These are phyloP conservation scores for Actinostola sp. DNA, from an alignment of 92 coral and sea anemone species.

Conservation along the genomic window DNA sequence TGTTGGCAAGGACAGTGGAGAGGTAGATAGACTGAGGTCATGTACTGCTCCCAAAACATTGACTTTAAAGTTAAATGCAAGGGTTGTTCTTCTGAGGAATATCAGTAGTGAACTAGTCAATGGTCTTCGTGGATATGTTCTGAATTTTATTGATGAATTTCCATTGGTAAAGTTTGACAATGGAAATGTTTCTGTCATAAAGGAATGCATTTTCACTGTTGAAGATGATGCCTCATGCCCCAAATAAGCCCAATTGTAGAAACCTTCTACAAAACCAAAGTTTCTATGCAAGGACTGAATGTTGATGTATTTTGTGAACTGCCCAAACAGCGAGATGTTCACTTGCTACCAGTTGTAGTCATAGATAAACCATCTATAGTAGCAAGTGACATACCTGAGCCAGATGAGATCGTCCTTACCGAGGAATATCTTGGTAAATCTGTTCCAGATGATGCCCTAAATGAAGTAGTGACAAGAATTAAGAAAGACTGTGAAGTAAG, in stretches of 20 bases:
- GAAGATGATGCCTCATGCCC: slow-evolving; percentile 33
- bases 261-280: slow-evolving; percentile 13
- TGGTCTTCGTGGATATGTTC: slow-evolving; percentile 22
- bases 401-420: too few species aligned
- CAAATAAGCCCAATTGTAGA: slow-evolving; percentile 9
- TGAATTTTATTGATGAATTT: slow-evolving; percentile 2
- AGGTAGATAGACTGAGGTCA: too few species aligned
- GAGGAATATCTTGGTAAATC: too few species aligned
- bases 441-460: too few species aligned
- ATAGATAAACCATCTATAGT: too few species aligned
- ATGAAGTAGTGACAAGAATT: too few species aligned
- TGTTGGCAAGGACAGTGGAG: too few species aligned
- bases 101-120: slow-evolving; percentile 11
- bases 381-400: too few species aligned
- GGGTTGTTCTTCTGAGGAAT: slow-evolving; percentile 40
- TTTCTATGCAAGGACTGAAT: neutral
- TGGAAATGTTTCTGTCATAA: slow-evolving; percentile 7
- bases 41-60: slow-evolving; percentile 23
- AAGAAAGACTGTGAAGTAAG: too few species aligned
- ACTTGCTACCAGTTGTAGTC: too few species aligned
- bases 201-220: slow-evolving; percentile 4
- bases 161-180: slow-evolving; percentile 29
- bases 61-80: slow-evolving; percentile 16
- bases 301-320: neutral
- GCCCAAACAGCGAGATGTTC: too few species aligned